Base-by-base conservation (phyloP, 2,113 vertebrate genomes). In the Boleophthalmus pectinirostris region DNA sequence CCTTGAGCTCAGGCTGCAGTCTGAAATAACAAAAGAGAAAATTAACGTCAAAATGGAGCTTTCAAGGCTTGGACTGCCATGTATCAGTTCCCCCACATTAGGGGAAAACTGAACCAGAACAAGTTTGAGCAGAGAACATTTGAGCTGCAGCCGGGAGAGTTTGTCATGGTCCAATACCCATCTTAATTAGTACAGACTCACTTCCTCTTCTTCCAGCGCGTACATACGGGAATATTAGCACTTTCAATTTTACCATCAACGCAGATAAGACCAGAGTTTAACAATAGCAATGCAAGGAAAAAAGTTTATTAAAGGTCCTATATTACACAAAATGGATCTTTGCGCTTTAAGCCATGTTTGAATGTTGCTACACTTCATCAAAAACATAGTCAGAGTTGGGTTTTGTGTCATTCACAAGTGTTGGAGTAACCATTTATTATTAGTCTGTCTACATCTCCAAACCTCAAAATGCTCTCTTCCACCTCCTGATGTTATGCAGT, bases 1-100 rank as follows among this genome's bases (percentile, higher is more conserved):
- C 71, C 63, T 68, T 75, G 73, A 80, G 66, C 82, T 69, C 2
- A 13, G 18, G 35, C 56, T 58, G 21, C 58, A 70, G 65, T 70
- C 20, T 64, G 73, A 79, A 87, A 78, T 75, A 78, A 75, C 46
- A 80, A 78, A 72, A 66, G 1, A 0, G 46, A 75, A 68, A 63
- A 69, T 15, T 68, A 54, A 64, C 45, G 64, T 20, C 24, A 66
- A 76, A 68, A 70, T 74, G 64, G 25, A 69, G 70, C 70, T 77
- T 74, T 67, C n/a, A 25, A 58, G 24, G 35, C 16, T 76, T 54
- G 63, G 63, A 71, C 63, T 53, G 43, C 51, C 45, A 18, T 21
- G 76, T 73, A 77, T 74, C 66, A 73, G 15, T 33, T 63, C 69
- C 38, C 45, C 77, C 14, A 3, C 57, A 70, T 73, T 75, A 38